Percentiles rank a stretch among this genome's conserved stretches.
These are phyloP conservation scores for Oikopleura vanhoeffeni DNA, from an alignment of 23 tunicate species.

Conservation along the genomic window DNA sequence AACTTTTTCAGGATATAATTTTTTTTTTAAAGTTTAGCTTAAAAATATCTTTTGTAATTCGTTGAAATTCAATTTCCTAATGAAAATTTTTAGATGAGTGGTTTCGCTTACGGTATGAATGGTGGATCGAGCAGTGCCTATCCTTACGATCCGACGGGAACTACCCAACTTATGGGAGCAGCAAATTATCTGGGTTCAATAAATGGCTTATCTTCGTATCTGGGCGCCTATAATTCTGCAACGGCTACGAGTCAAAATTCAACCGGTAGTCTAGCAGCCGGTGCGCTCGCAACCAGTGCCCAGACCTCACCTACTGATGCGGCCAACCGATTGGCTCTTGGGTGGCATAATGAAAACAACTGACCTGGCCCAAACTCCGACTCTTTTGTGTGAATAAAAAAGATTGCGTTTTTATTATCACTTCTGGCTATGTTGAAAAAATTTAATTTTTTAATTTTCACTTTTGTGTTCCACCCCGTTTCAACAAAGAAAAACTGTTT, in stretches of 20 bases:
- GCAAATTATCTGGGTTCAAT: not conserved
- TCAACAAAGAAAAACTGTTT: too few relatives aligned
- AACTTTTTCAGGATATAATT: too few relatives aligned
- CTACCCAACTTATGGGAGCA: constrained; percentile 4
- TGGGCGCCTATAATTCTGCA: not conserved
- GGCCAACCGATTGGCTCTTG: not conserved
- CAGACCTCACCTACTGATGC: not conserved
- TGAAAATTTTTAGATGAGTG: not conserved
- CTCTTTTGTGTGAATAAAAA: too few relatives aligned
- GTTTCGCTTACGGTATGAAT: not conserved
- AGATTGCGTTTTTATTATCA: too few relatives aligned
- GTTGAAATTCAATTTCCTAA: too few relatives aligned
- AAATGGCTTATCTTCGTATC: not conserved
- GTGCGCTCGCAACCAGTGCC: not conserved
- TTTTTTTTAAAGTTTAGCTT: too few relatives aligned
- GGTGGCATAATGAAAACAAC: not conserved
- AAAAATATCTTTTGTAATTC: too few relatives aligned
- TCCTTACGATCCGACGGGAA: not conserved
- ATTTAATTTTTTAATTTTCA: too few relatives aligned
- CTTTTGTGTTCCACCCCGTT: too few relatives aligned
- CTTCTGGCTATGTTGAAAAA: too few relatives aligned
- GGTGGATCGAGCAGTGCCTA: not conserved
- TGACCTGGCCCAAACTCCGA: too few relatives aligned
- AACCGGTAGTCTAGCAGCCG: not conserved
- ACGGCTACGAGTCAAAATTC: too few relatives aligned